Conservation (phyloP, 2,888 invertebrate species). For the Folsomia candida region DNA sequence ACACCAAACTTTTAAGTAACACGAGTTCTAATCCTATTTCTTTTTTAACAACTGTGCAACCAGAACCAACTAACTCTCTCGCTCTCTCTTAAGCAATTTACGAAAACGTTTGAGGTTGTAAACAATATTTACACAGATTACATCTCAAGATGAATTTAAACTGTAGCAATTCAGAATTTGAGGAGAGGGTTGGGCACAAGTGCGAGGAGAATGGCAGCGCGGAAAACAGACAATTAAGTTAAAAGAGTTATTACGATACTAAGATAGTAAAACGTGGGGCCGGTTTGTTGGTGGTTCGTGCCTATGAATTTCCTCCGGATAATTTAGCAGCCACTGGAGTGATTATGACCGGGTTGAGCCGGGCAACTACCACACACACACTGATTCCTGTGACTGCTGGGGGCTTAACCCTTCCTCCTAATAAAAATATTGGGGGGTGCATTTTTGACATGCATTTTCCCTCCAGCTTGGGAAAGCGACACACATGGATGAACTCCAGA, state of each 20-base stretch:
- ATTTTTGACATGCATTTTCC: background rate
- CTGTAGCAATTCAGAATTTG: no score
- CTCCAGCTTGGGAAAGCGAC: background rate
- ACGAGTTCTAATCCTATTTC: no score
- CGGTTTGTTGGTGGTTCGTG: background rate
- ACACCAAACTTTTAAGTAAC: no score
- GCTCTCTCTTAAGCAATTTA: no score
- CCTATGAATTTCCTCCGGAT: background rate
- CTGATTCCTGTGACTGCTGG: background rate
- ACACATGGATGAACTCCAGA: background rate
- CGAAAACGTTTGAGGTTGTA: no score
- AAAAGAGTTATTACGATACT: background rate
- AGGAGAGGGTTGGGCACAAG: no score
- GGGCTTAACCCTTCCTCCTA: background rate
- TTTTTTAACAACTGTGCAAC: no score
- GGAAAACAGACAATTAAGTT: background rate
- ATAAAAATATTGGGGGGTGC: background rate
- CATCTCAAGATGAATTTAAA: no score
- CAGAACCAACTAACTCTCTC: no score
- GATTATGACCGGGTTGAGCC: background rate
- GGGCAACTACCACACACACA: no score
- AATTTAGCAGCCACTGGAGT: background rate
- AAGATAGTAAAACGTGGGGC: background rate
- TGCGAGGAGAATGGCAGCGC: background rate
- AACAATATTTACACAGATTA: no score